These are phyloP conservation scores for Lagorchestes hirsutus DNA, from an alignment of 2,797 vertebrate species.

Conservation along the genomic window DNA sequence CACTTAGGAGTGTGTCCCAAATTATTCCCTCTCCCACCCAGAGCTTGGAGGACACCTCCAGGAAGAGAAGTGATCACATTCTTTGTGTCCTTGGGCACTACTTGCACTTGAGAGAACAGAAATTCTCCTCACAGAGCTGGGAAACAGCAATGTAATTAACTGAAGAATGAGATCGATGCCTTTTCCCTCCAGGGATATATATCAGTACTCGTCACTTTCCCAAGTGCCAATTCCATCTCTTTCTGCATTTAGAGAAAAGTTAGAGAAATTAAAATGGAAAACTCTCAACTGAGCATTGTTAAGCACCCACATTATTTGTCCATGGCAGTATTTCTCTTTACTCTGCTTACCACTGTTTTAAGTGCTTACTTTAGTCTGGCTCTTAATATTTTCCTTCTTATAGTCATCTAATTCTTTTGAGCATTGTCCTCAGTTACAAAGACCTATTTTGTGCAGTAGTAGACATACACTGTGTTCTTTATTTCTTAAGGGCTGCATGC, in stretches of 20 bases:
- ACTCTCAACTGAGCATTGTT: conserved; percentile 34
- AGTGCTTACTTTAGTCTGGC: background rate
- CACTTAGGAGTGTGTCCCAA: background rate
- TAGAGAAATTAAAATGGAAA: conserved; percentile 47
- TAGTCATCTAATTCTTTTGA: conserved; percentile 27
- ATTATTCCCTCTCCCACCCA: background rate
- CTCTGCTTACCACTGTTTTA: conserved; percentile 36
- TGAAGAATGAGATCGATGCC: conserved; percentile 52
- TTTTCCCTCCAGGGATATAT: conserved; percentile 28
- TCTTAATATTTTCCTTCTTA: background rate
- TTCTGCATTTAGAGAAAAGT: conserved; percentile 54
- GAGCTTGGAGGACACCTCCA: background rate
- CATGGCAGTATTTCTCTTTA: conserved; percentile 1
- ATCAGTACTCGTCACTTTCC: conserved; percentile 52
- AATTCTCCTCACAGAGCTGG: background rate
- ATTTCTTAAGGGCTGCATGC: conserved; percentile 6
- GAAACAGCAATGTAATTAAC: conserved; percentile 55
- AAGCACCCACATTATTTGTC: conserved; percentile 34
- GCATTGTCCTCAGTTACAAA: background rate
- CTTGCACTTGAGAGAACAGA: conserved; percentile 32
- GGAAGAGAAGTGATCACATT: background rate
- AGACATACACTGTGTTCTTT: conserved; percentile 46
- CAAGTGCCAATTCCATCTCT: conserved; percentile 1
- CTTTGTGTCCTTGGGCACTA: conserved; percentile 18
- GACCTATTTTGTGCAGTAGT: conserved; percentile 37